Conservation (phyloP, 2,888 invertebrate species). For the Drosophila vallismaia region DNA sequence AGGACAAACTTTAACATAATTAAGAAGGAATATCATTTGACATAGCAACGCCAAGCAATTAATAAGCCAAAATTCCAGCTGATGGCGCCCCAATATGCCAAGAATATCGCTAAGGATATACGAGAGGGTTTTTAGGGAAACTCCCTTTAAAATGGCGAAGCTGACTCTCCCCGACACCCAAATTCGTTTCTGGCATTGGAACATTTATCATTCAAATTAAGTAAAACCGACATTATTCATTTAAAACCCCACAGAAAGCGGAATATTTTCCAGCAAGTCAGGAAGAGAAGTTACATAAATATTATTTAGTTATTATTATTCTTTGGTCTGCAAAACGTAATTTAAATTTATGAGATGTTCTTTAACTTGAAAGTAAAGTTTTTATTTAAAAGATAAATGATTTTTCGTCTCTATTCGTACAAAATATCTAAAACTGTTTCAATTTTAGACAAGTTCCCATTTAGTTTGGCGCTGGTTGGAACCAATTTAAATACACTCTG, state of each 20-base stretch:
- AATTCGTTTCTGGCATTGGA: conserved; percentile 62
- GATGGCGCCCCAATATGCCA: conserved; percentile 27
- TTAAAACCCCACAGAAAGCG: conserved; percentile 35
- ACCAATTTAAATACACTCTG: conserved; percentile 51
- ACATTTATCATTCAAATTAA: conserved; percentile 76
- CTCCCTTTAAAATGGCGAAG: not conserved
- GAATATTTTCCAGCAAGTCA: conserved; percentile 13
- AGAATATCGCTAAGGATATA: conserved; percentile 8
- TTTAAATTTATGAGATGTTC: not conserved
- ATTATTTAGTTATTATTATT: not conserved
- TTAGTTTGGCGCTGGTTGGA: conserved; percentile 10
- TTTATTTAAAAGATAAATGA: too few species aligned
- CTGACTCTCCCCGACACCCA: not conserved
- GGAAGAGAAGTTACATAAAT: conserved; percentile 28
- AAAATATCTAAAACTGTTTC: not conserved
- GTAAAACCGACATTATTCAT: conserved; percentile 71
- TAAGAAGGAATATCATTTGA: conserved; percentile 37
- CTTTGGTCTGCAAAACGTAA: not conserved
- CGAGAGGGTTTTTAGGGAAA: not conserved
- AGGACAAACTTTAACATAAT: conserved; percentile 47
- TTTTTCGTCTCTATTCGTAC: not conserved
- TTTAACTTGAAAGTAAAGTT: not conserved
- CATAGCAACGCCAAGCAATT: conserved; percentile 32
- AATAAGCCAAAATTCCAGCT: conserved; percentile 55
- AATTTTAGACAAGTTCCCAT: not conserved